Evolutionary conservation across 1,140 invertebrate genomes (phyloP), one percentile per base, ranked within the genome.

Genomic region (Bathynomus jamesi): DNA sequence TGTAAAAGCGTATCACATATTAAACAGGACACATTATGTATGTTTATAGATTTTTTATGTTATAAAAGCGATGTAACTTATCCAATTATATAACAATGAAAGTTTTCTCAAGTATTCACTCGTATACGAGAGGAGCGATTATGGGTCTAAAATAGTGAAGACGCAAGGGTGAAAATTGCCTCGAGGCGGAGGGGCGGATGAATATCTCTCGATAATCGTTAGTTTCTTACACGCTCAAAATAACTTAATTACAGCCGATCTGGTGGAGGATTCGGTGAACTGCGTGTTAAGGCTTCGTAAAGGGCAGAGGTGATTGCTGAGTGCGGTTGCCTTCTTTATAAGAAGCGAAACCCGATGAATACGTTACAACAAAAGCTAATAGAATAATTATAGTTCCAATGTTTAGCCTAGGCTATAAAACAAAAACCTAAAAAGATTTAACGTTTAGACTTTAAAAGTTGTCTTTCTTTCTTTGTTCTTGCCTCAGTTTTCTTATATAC

Each of bases 371-470:
- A 53, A 53, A 53, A 53, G 21, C 40, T 53, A 53, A 53, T 53
- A 53, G 40, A 53, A 53, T 53, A 53, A 53, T 53, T 53, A 53
- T 53, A 53, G 40, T 53, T 53, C 40, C 40, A 53, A 53, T 53
- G 40, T 53, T 53, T 53, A 53, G 21, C 40, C 40, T 53, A 53
- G 40, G 40, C 40, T 53, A 53, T 53, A 53, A 53, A 53, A 53
- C 21, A 53, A 53, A 53, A 53, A 53, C 40, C 40, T 53, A 53
- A 53, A 53, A 53, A 53, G 40, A 53, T 53, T 53, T 53, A 53
- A 53, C 40, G 40, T 53, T 53, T 5, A 11, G 40, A n/a, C n/a
- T n/a, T n/a, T n/a, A n/a, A n/a, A n/a, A n/a, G n/a, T n/a, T n/a
- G n/a, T n/a, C n/a, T n/a, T n/a, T n/a, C n/a, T n/a, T n/a, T n/a